Evolutionary conservation across 2,113 vertebrate genomes (phyloP).

Genomic region (Ceyx margarethae): DNA sequence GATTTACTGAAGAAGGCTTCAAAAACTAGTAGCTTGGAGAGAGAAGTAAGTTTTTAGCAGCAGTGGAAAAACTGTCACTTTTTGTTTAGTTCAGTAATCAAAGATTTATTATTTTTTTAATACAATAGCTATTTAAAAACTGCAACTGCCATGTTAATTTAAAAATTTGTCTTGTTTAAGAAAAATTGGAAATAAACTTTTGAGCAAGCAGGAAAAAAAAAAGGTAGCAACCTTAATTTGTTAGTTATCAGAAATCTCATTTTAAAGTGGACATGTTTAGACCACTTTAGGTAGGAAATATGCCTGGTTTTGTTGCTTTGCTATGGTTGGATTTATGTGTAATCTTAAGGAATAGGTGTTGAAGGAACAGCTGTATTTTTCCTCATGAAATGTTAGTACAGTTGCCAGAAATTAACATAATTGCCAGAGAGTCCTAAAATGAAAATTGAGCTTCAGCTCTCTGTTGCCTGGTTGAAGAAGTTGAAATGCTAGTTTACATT

Average conservation of each 20-base stretch:
- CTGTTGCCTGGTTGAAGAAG: background rate
- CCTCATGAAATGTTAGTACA: background rate
- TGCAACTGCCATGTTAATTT: background rate
- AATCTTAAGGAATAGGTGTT: background rate
- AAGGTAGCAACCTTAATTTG: background rate
- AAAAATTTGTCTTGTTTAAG: background rate
- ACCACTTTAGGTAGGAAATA: background rate
- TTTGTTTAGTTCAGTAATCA: background rate
- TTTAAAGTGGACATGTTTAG: constrained; percentile 21
- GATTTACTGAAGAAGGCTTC: constrained; percentile 87
- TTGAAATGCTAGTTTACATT: background rate
- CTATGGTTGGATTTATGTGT: background rate
- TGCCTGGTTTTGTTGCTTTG: background rate
- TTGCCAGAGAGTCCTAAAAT: background rate
- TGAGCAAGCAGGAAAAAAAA: background rate
- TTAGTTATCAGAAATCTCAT: background rate
- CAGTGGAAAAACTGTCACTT: background rate
- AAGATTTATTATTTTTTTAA: background rate
- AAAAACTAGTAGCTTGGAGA: constrained; percentile 80
- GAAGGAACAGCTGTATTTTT: background rate
- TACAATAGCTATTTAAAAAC: background rate
- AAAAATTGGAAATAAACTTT: background rate
- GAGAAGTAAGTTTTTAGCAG: constrained; percentile 77
- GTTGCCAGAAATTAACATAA: background rate
- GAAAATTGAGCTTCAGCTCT: background rate